phyloP scores from a whole-genome alignment of 2,888 invertebrate genomes.

The Helicoverpa assulta region DNA sequence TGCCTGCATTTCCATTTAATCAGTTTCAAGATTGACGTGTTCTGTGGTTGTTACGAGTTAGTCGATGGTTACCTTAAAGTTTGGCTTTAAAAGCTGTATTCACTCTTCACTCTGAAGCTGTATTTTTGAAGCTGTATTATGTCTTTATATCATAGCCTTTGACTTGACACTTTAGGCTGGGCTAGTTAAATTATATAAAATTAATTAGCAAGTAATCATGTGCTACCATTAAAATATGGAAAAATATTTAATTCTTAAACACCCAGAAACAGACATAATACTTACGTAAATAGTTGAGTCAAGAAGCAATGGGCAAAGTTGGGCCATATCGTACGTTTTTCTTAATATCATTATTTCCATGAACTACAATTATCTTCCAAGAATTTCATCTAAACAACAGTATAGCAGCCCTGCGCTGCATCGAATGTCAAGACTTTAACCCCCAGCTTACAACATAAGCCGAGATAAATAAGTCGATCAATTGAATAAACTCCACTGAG shows the following conservation, averaged over 20 bases:
- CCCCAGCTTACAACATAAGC: constrained; percentile 32
- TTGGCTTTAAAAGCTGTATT: not conserved
- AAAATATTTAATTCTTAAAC: no score
- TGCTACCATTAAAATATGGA: no score
- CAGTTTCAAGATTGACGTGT: not conserved
- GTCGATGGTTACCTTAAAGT: constrained; percentile 1
- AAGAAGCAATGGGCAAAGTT: no score
- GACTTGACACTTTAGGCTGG: not conserved
- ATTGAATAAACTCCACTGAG: constrained; percentile 24
- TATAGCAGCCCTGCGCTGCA: constrained; percentile 15
- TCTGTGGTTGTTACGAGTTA: not conserved
- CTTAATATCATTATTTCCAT: not conserved
- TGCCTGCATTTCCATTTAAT: constrained; percentile 2
- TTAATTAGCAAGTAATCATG: no score
- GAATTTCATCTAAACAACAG: not conserved
- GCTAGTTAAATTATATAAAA: not conserved
- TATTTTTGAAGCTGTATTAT: no score
- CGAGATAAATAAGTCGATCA: constrained; percentile 25
- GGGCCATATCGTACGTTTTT: no score
- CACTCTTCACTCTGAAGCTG: no score
- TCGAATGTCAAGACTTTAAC: constrained; percentile 2
- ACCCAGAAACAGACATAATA: no score
- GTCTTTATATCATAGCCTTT: no score
- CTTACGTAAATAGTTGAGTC: no score
- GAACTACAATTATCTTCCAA: not conserved